A percentile compares a stretch with the other conserved stretches of the same genome.
Evolutionary conservation across 1,140 invertebrate genomes (phyloP).

Genomic region (Aphis craccivora): DNA sequence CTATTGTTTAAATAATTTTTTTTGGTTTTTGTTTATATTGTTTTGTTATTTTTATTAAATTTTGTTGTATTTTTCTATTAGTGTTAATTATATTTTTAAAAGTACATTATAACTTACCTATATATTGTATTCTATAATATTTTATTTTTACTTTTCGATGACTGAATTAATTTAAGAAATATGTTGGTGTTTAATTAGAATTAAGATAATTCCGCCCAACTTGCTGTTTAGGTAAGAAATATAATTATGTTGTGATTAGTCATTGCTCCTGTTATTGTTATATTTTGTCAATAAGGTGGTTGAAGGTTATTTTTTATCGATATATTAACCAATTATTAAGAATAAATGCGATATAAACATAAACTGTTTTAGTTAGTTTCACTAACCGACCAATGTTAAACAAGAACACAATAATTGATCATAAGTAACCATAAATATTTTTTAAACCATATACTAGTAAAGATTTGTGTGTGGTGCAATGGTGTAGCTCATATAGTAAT

Average conservation of each 20-base stretch:
- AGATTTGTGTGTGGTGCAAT: not conserved
- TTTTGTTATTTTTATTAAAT: not conserved
- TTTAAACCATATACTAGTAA: not conserved
- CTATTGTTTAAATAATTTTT: not conserved
- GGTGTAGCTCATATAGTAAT: not conserved
- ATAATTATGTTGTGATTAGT: not conserved
- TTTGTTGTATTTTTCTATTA: not conserved
- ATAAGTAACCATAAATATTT: not conserved
- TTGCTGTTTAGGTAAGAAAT: conserved; percentile 6
- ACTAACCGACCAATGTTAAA: not conserved
- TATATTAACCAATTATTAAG: not conserved
- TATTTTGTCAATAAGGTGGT: conserved; percentile 14
- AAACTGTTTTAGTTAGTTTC: not conserved
- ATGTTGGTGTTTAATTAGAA: not conserved
- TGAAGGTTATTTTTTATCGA: conserved; percentile 15
- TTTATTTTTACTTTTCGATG: not conserved
- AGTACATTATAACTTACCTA: not conserved
- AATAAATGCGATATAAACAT: not conserved
- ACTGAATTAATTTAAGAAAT: conserved; percentile 23
- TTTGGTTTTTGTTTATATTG: not conserved
- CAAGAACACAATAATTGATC: not conserved
- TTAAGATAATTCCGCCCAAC: not conserved
- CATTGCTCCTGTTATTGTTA: not conserved
- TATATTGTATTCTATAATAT: not conserved
- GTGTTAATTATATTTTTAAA: not conserved